Percentiles rank a stretch among this genome's conserved stretches.
Conservation (phyloP, 1,140 invertebrate species). For the Thalassaphorura encarpata region DNA sequence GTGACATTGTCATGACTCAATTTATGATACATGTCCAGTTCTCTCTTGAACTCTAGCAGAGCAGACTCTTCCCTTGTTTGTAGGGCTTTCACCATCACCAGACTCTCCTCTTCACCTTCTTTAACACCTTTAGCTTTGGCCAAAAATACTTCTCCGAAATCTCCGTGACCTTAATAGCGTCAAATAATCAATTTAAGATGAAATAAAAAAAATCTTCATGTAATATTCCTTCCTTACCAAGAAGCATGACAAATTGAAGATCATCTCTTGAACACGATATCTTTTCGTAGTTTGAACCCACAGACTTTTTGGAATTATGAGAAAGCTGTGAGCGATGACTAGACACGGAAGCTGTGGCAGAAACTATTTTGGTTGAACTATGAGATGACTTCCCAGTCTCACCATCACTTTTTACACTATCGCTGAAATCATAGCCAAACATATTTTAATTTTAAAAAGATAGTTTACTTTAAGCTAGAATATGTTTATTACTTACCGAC, state of each 20-base stretch:
- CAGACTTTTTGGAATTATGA: slow-evolving; percentile 49
- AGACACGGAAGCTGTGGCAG: slow-evolving; percentile 24
- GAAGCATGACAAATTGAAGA: slow-evolving; percentile 65
- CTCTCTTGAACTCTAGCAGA: slow-evolving; percentile 71
- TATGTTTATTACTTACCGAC: not conserved
- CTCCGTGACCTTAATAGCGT: slow-evolving; percentile 59
- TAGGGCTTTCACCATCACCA: slow-evolving; percentile 61
- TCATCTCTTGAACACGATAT: slow-evolving; percentile 59
- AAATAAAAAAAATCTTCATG: slow-evolving; percentile 1
- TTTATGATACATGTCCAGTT: slow-evolving; percentile 72
- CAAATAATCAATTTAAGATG: not conserved
- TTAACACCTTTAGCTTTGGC: slow-evolving; percentile 48
- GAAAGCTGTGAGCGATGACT: slow-evolving; percentile 33
- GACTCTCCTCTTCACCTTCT: slow-evolving; percentile 39
- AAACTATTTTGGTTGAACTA: slow-evolving; percentile 47
- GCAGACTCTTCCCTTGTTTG: slow-evolving; percentile 64
- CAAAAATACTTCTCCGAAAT: slow-evolving; percentile 81
- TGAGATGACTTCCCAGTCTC: slow-evolving; percentile 62
- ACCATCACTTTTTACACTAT: slow-evolving; percentile 64
- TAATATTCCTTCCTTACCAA: slow-evolving; percentile 43
- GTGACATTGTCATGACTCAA: slow-evolving; percentile 68
- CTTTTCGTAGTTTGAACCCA: slow-evolving; percentile 55
- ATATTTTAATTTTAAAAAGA: not conserved
- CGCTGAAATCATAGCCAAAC: slow-evolving; percentile 23
- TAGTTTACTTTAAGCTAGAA: not conserved